A percentile compares a stretch with the other conserved stretches of the same genome.
phyloP scores from a whole-genome alignment of 2,797 vertebrate species.

The Helostoma temminkii region DNA sequence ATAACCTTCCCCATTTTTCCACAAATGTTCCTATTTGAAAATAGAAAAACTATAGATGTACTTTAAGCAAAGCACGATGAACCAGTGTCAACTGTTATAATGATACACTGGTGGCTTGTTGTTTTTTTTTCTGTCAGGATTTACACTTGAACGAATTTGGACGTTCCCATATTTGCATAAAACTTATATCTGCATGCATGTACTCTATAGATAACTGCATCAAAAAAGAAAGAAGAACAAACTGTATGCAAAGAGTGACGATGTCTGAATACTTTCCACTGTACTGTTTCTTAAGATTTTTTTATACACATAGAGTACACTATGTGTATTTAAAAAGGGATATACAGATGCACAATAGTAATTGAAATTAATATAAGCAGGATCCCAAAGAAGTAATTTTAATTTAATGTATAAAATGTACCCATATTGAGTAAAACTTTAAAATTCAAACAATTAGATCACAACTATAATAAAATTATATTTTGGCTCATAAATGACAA shows the following conservation, averaged over 20 bases:
- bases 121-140: slow-evolving; percentile 62
- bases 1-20: slow-evolving; percentile 39
- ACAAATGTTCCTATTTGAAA: slow-evolving; percentile 4
- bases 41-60: neutral
- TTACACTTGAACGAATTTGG: slow-evolving; percentile 58
- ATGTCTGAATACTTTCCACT: neutral
- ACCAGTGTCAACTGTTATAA: slow-evolving; percentile 1
- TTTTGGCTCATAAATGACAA: slow-evolving; percentile 35
- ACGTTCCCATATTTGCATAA: slow-evolving; percentile 62
- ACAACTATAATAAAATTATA: neutral
- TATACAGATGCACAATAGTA: neutral
- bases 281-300: neutral
- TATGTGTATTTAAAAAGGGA: neutral
- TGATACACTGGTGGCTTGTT: slow-evolving; percentile 21
- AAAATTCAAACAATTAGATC: neutral
- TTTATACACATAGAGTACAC: neutral
- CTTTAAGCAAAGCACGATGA: neutral
- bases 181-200: slow-evolving; percentile 10
- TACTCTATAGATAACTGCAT: no score
- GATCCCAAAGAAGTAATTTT: neutral
- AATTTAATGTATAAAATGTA: neutral
- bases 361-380: neutral
- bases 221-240: neutral
- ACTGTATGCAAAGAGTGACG: neutral
- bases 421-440: neutral